A percentile compares a stretch with the other conserved stretches of the same genome.
These are phyloP conservation scores for Pantelozetes paolii DNA, from an alignment of 2,888 invertebrate genomes.

Conservation along the genomic window DNA sequence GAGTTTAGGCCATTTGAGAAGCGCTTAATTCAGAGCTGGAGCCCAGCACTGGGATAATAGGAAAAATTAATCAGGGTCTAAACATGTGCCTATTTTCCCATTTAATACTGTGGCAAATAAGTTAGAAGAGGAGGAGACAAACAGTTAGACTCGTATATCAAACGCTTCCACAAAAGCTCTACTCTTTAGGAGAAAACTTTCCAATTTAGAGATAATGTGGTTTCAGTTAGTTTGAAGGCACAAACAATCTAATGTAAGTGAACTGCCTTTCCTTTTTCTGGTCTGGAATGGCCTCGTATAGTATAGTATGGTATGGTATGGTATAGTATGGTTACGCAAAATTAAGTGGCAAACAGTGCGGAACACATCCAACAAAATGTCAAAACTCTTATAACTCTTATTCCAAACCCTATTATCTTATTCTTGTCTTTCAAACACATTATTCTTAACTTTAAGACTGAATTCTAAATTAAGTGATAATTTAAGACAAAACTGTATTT, in stretches of 20 bases:
- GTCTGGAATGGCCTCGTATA: too few species aligned
- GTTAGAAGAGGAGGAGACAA: not conserved
- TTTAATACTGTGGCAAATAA: conserved; percentile 11
- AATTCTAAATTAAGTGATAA: too few species aligned
- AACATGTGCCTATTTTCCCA: conserved; percentile 19
- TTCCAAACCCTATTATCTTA: not conserved
- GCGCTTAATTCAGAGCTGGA: not conserved
- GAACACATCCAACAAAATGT: conserved; percentile 6
- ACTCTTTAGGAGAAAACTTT: not conserved
- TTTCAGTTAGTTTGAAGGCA: not conserved
- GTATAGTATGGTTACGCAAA: conserved; percentile 5
- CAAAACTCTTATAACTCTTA: not conserved
- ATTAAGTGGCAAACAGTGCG: conserved; percentile 6
- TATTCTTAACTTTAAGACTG: too few species aligned
- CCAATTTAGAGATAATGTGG: conserved; percentile 12
- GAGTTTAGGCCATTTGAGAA: conserved; percentile 8
- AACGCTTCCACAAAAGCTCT: not conserved
- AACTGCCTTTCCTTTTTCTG: not conserved
- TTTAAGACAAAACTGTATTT: too few species aligned
- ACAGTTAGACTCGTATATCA: not conserved
- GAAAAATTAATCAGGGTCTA: conserved; percentile 22
- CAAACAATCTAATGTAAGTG: too few species aligned
- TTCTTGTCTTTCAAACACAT: not conserved
- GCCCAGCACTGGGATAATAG: not conserved
- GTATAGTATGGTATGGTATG: too few species aligned